phyloP scores from a whole-genome alignment of 2,888 invertebrate genomes.

The Trichopoda pennipes region DNA sequence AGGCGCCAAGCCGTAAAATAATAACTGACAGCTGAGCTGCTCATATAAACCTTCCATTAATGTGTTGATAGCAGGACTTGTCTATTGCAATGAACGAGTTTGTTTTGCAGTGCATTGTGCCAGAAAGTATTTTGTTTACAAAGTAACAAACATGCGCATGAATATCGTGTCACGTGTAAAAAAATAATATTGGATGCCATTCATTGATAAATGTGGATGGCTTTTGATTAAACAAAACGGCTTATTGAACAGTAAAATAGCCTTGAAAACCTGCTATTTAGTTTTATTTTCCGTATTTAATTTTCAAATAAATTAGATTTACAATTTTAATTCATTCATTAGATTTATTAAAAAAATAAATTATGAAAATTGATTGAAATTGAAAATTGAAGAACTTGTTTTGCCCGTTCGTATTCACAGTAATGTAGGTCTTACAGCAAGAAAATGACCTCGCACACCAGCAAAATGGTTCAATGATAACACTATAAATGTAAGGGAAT shows the following conservation, averaged over 20 bases:
- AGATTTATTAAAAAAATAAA: not conserved
- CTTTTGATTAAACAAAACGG: not conserved
- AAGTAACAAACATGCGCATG: conserved; percentile 53
- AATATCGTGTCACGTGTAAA: conserved; percentile 17
- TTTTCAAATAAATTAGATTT: conserved; percentile 18
- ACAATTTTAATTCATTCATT: conserved; percentile 25
- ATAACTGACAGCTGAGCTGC: conserved; percentile 25
- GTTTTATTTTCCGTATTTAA: conserved; percentile 25
- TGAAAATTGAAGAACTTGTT: too few relatives aligned
- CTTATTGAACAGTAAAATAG: not conserved
- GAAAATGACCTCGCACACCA: too few relatives aligned
- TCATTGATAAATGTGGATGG: conserved; percentile 64
- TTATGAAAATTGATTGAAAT: too few relatives aligned
- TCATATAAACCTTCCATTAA: not conserved
- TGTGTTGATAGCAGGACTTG: not conserved
- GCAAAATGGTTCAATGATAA: too few relatives aligned
- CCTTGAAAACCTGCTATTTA: not conserved
- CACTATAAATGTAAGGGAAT: too few relatives aligned
- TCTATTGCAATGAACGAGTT: not conserved
- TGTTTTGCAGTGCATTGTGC: conserved; percentile 57
- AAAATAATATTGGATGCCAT: conserved; percentile 49
- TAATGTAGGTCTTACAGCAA: too few relatives aligned
- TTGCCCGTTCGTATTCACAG: too few relatives aligned
- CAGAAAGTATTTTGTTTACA: conserved; percentile 56
- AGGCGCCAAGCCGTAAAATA: conserved; percentile 65